These are phyloP conservation scores for Enteromius unitaeniatus DNA, from an alignment of 2,797 vertebrate species.

Conservation along the genomic window DNA sequence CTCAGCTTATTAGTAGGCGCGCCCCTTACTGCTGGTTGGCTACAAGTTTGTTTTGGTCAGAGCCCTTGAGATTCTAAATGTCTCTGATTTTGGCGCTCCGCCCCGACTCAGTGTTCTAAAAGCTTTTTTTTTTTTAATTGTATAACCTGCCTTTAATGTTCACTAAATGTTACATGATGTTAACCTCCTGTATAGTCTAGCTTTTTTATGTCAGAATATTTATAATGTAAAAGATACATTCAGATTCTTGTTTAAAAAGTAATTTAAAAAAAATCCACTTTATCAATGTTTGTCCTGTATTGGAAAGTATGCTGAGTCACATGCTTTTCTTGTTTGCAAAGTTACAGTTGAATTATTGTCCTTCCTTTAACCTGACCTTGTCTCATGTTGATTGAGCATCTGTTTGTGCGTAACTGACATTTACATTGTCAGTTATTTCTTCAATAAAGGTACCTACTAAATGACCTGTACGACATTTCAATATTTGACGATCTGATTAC, in stretches of 20 bases:
- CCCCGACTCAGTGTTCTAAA: too few species aligned
- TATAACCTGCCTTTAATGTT: background rate
- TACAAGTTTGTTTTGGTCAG: too few species aligned
- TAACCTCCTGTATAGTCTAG: too few species aligned
- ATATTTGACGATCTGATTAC: conserved; percentile 32
- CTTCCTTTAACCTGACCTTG: background rate
- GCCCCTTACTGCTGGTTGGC: too few species aligned
- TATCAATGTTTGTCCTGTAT: background rate
- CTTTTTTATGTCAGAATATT: background rate
- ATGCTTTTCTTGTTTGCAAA: conserved; percentile 19
- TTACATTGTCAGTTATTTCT: conserved; percentile 13
- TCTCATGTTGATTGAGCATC: background rate
- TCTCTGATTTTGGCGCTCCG: too few species aligned
- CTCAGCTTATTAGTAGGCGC: too few species aligned
- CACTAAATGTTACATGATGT: background rate
- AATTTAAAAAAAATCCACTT: background rate
- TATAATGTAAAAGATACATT: background rate
- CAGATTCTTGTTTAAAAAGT: background rate
- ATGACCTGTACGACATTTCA: background rate
- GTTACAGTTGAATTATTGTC: background rate
- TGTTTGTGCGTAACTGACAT: conserved; percentile 25
- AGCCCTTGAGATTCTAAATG: too few species aligned
- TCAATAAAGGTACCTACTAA: background rate
- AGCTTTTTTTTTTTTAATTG: too few species aligned
- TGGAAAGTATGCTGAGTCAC: background rate